Percentiles rank a stretch among this genome's conserved stretches.
Conservation (phyloP, 2,113 vertebrate species). For the Echinops telfairi region DNA sequence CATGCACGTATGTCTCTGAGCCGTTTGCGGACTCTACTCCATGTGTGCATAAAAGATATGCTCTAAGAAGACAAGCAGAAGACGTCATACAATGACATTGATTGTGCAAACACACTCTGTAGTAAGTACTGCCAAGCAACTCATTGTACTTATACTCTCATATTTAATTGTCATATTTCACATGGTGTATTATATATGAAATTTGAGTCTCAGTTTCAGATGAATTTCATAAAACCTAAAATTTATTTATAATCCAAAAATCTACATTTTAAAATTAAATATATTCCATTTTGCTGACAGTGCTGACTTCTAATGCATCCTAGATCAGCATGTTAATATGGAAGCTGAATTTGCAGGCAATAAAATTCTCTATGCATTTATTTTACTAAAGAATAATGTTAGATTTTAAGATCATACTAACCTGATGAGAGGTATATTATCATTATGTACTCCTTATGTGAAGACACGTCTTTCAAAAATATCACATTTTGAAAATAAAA, state of each 20-base stretch:
- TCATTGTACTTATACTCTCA: not conserved
- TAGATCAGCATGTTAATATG: not conserved
- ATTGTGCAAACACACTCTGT: not conserved
- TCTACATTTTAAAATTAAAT: constrained; percentile 16
- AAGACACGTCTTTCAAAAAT: constrained; percentile 15
- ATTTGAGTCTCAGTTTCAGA: not conserved
- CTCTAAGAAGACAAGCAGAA: not conserved
- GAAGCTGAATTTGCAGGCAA: not conserved
- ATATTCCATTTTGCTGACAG: not conserved
- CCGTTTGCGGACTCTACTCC: not conserved
- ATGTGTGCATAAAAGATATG: not conserved
- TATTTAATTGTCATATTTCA: not conserved
- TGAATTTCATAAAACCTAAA: not conserved
- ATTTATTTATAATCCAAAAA: not conserved
- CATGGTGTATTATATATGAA: not conserved
- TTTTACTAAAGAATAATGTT: constrained; percentile 16
- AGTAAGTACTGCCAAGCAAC: not conserved
- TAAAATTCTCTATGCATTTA: not conserved
- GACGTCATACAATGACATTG: not conserved
- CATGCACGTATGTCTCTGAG: not conserved
- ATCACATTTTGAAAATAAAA: not conserved
- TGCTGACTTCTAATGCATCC: not conserved
- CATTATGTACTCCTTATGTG: not conserved
- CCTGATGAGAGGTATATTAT: not conserved
- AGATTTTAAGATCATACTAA: not conserved